These are phyloP conservation scores for Acestrorhynchus altus DNA, from an alignment of 2,797 vertebrate species.

Conservation along the genomic window DNA sequence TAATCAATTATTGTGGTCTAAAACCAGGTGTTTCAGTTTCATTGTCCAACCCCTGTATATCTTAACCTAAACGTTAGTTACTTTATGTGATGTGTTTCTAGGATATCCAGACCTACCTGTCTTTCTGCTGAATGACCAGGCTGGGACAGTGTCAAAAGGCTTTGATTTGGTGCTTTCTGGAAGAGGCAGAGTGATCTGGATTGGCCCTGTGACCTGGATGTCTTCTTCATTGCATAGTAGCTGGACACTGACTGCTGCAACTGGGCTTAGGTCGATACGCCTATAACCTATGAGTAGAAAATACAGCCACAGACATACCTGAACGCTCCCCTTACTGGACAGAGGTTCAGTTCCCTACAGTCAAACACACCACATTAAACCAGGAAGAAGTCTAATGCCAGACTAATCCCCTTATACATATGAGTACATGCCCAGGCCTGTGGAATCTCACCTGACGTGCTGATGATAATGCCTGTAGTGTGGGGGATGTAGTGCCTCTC, in stretches of 20 bases:
- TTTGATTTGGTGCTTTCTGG: slow-evolving; percentile 68
- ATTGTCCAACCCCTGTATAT: too few species aligned
- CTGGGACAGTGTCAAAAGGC: slow-evolving; percentile 79
- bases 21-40: too few species aligned
- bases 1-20: too few species aligned
- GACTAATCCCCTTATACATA: neutral
- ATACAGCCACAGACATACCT: neutral
- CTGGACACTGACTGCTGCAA: slow-evolving; percentile 84
- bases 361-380: too few species aligned
- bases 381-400: too few species aligned
- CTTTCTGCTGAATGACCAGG: slow-evolving; percentile 87
- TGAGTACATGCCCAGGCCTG: neutral
- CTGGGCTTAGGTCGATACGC: slow-evolving; percentile 81
- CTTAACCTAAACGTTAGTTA: neutral
- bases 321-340: too few species aligned
- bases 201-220: slow-evolving; percentile 79
- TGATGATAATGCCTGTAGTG: slow-evolving; percentile 79
- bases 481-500: slow-evolving; percentile 75
- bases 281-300: slow-evolving; percentile 75
- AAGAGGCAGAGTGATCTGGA: slow-evolving; percentile 84
- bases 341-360: too few species aligned
- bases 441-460: slow-evolving; percentile 79
- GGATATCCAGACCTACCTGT: slow-evolving; percentile 75
- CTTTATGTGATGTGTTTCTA: neutral
- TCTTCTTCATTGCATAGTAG: slow-evolving; percentile 80